These are phyloP conservation scores for Hapalemur alaotrensis DNA, from an alignment of 2,797 vertebrate genomes.

Conservation along the genomic window DNA sequence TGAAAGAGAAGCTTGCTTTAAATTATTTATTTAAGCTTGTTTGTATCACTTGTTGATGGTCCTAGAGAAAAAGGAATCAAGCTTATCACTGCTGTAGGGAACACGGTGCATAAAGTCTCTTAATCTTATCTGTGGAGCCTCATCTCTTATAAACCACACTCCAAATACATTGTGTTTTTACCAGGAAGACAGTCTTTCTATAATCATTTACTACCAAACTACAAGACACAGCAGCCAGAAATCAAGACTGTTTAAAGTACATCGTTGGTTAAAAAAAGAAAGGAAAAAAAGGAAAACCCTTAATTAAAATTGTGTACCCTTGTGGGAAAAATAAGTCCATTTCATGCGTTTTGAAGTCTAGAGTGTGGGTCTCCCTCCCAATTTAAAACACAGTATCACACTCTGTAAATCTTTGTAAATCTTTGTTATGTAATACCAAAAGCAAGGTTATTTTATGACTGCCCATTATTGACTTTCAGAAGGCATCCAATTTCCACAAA, in stretches of 20 bases:
- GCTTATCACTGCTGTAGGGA: not conserved
- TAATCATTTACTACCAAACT: not conserved
- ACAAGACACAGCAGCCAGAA: not conserved
- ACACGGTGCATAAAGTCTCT: not conserved
- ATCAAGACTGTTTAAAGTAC: not conserved
- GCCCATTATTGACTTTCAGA: not conserved
- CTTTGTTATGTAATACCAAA: not conserved
- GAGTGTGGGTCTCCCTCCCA: not conserved
- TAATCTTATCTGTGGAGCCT: not conserved
- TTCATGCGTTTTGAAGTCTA: not conserved
- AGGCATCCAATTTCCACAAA: not conserved
- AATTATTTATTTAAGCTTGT: not conserved
- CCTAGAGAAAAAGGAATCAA: not conserved
- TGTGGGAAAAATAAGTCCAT: not conserved
- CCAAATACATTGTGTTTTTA: conserved; percentile 13
- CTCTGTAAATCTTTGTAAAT: not conserved
- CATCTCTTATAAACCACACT: not conserved
- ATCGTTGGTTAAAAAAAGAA: not conserved
- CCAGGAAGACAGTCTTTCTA: not conserved
- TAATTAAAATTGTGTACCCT: not conserved
- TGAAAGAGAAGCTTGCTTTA: not conserved
- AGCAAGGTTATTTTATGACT: not conserved
- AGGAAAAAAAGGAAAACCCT: not conserved
- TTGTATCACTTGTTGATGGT: not conserved
- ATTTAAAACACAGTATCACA: not conserved